Base-by-base conservation (phyloP, 2,113 vertebrate species). In the Ramphastos sulfuratus region DNA sequence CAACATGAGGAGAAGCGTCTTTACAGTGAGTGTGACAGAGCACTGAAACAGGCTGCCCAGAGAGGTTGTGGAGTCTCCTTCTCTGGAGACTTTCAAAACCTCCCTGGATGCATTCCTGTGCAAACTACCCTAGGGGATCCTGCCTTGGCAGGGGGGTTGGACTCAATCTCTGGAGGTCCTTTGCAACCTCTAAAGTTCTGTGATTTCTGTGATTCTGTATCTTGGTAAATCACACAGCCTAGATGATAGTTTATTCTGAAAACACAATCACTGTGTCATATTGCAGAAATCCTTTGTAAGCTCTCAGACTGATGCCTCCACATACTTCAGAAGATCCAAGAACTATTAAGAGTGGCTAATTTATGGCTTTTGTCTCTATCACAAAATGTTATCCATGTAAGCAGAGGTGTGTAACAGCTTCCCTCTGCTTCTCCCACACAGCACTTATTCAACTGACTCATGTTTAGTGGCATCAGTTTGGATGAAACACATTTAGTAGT, bases 231-330 rank as follows among this genome's bases (percentile, higher is more conserved):
- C 3, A 3, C 7, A 21, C 37, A 60, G 23, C 39, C 35, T 76
- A 31, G 50, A 21, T 0, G 1, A 8, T 33, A 15, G n/a, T 74
- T 64, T 55, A 10, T 56, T 6, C 24, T 50, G 15, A 61, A 85
- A 80, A 28, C 33, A 15, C 5, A 73, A 12, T 28, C 15, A 16
- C 19, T 35, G 2, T 59, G 54, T 59, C 13, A 28, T 16, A 10
- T 30, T 31, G 17, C 35, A 64, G 30, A 89, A 93, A 74, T 64
- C 14, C 4, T 23, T 70, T 59, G 18, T 20, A n/a, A 82, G 35
- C 8, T 76, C 11, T 7, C 16, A 16, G 60, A 37, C 8, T 1
- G 1, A 1, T 55, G 35, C 17, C 4, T 48, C 13, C 6, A 2
- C 48, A 4, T 30, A 11, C 5, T 56, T 50, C 31, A 52, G 64